These are phyloP conservation scores for Formica selysi DNA, from an alignment of 1,140 invertebrate genomes.

Conservation along the genomic window DNA sequence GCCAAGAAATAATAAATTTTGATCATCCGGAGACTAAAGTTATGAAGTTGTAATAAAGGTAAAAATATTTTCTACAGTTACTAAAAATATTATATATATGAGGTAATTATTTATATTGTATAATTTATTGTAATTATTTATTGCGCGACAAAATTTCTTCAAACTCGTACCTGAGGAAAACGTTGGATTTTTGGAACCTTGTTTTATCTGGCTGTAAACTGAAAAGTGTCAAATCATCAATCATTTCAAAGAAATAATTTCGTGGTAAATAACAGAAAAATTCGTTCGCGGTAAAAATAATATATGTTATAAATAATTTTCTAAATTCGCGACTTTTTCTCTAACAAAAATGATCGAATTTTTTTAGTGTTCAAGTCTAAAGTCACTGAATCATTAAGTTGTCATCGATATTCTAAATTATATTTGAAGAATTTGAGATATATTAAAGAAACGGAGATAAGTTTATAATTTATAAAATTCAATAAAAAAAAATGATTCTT, in stretches of 20 bases:
- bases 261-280: background rate
- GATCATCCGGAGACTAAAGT: background rate
- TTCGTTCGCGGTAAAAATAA: background rate
- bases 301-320: background rate
- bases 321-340: background rate
- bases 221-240: background rate
- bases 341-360: background rate
- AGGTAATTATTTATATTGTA: background rate
- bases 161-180: background rate
- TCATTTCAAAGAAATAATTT: background rate
- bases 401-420: background rate
- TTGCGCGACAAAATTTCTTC: background rate
- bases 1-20: constrained; percentile 20
- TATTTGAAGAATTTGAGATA: no score
- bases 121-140: background rate
- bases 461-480: background rate
- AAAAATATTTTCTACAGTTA: background rate
- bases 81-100: background rate
- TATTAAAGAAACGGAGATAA: background rate
- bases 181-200: background rate
- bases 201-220: background rate
- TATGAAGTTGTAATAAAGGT: background rate
- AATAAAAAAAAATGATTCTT: background rate
- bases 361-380: background rate
- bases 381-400: background rate